Conservation (phyloP, 2,888 invertebrate species). For the Eupithecia tripunctaria region DNA sequence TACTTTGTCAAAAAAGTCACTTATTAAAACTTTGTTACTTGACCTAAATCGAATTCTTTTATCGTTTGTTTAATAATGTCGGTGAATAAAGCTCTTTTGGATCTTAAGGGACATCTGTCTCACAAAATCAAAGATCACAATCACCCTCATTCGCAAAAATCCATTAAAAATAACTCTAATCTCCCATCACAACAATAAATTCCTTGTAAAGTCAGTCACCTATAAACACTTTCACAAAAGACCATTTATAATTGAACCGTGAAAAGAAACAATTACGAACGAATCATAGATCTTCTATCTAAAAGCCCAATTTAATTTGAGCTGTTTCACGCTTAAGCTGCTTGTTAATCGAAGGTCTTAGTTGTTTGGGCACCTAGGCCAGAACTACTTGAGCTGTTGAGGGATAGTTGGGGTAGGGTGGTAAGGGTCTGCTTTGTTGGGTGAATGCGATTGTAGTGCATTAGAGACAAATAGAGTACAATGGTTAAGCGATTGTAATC, state of each 20-base stretch:
- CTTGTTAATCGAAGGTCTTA: conserved; percentile 24
- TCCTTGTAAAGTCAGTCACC: conserved; percentile 63
- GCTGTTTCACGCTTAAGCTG: conserved; percentile 12
- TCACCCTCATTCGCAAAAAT: conserved; percentile 43
- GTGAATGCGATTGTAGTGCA: conserved; percentile 57
- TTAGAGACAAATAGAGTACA: conserved; percentile 68
- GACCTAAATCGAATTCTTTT: neutral
- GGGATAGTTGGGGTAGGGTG: conserved; percentile 38
- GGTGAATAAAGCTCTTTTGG: neutral
- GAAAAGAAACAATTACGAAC: conserved; percentile 39
- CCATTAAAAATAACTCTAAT: conserved; percentile 56
- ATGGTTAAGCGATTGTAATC: conserved; percentile 70
- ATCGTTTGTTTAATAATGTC: neutral
- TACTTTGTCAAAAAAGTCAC: too few relatives aligned
- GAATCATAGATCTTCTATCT: conserved; percentile 45
- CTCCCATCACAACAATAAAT: conserved; percentile 50
- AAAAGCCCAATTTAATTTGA: conserved; percentile 26
- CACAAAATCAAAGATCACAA: conserved; percentile 24
- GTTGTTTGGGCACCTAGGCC: conserved; percentile 31
- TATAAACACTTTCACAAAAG: conserved; percentile 59
- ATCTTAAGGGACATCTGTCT: conserved; percentile 8
- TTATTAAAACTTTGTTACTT: neutral
- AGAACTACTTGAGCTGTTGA: conserved; percentile 46
- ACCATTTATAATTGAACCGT: conserved; percentile 51
- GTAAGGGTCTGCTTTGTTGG: conserved; percentile 50